A percentile compares a stretch with the other conserved stretches of the same genome.
Evolutionary conservation across 1,140 invertebrate species (phyloP).

Genomic region (Neoseiulus cucumeris): DNA sequence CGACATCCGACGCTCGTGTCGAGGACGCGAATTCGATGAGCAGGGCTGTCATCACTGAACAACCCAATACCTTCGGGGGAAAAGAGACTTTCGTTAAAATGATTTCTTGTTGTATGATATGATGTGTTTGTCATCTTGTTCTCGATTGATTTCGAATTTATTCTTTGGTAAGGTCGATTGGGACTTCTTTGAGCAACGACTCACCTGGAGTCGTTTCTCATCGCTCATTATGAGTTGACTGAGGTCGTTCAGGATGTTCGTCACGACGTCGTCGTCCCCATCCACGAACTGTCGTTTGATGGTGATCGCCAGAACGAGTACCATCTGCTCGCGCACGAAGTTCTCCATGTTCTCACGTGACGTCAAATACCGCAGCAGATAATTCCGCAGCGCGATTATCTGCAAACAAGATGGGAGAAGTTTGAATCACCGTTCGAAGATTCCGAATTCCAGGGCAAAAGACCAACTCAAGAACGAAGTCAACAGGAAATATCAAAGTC

Average conservation of each 20-base stretch:
- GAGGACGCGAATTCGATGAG: constrained; percentile 70
- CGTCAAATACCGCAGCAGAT: constrained; percentile 44
- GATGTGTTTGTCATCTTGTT: background rate
- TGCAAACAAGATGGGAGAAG: background rate
- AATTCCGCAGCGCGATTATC: constrained; percentile 47
- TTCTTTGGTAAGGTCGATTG: no score
- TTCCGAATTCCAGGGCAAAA: no score
- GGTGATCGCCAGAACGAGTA: constrained; percentile 55
- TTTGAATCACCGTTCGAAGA: background rate
- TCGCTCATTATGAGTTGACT: constrained; percentile 44
- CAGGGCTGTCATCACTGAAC: constrained; percentile 53
- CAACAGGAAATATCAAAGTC: background rate
- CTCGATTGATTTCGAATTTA: no score
- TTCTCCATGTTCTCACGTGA: constrained; percentile 16
- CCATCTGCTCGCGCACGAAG: constrained; percentile 30
- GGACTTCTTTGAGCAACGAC: no score
- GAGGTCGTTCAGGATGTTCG: constrained; percentile 48
- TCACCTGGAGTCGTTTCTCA: constrained; percentile 24
- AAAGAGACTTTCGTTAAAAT: background rate
- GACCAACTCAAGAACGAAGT: no score
- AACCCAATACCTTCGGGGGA: constrained; percentile 39
- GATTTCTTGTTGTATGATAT: background rate
- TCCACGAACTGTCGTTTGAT: constrained; percentile 57
- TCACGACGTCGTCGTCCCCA: constrained; percentile 39
- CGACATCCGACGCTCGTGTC: constrained; percentile 60